phyloP scores from a whole-genome alignment of 2,113 vertebrate genomes.

The Nyctereutes procyonoides region DNA sequence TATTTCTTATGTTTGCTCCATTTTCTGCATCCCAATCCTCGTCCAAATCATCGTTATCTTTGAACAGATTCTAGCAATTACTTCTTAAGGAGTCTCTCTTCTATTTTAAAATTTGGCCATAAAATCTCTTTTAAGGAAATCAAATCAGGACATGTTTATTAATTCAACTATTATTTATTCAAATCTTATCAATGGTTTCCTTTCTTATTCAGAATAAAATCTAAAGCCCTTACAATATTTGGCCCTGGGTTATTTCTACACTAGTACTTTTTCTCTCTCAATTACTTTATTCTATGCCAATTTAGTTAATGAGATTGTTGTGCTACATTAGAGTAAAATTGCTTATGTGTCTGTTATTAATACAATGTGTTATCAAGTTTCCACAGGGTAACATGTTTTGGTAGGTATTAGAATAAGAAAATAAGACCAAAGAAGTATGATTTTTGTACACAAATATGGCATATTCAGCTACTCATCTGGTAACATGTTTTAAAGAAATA shows the following conservation, averaged over 20 bases:
- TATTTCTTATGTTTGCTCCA: fast-evolving
- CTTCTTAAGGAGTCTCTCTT: not conserved
- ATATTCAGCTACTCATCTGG: not conserved
- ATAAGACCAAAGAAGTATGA: not conserved
- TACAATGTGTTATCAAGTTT: not conserved
- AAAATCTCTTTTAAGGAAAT: not conserved
- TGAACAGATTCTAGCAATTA: not conserved
- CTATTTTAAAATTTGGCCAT: not conserved
- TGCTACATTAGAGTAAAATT: not conserved
- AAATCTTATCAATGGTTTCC: not conserved
- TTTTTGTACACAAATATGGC: not conserved
- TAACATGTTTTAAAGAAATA: not conserved
- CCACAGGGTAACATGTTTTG: not conserved
- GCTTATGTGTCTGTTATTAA: not conserved
- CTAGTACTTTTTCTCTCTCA: not conserved
- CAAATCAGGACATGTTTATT: not conserved
- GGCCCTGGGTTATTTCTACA: not conserved
- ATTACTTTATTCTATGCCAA: not conserved
- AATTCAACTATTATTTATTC: not conserved
- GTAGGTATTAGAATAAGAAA: not conserved
- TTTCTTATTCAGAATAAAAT: not conserved
- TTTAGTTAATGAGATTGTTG: not conserved
- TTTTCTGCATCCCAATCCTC: not conserved
- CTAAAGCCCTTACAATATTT: not conserved
- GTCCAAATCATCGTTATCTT: not conserved